These are phyloP conservation scores for Datnioides undecimradiatus DNA, from an alignment of 2,113 vertebrate species.

Conservation along the genomic window DNA sequence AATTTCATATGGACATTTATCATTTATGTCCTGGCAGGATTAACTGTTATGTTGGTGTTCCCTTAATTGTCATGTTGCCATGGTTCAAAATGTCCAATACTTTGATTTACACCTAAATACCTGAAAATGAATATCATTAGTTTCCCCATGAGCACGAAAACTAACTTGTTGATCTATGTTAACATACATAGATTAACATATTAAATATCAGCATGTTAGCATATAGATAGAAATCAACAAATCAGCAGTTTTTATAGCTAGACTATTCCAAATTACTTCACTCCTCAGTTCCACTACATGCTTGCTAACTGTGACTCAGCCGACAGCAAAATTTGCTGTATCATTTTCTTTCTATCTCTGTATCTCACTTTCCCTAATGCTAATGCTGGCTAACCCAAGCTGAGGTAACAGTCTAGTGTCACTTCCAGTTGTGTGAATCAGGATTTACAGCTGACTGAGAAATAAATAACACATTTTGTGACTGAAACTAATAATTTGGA, in stretches of 20 bases:
- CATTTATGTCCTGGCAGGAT: no score
- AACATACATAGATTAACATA: no score
- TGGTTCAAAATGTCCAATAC: no score
- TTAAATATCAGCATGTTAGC: no score
- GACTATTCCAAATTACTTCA: background rate
- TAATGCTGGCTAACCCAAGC: background rate
- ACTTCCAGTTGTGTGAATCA: background rate
- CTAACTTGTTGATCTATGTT: no score
- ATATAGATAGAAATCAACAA: background rate
- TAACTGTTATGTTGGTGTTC: no score
- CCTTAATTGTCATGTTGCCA: no score
- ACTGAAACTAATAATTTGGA: background rate
- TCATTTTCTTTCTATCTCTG: background rate
- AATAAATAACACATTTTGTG: constrained; percentile 1
- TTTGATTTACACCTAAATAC: no score
- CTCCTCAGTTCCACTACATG: background rate
- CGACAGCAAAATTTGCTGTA: background rate
- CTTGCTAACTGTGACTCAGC: background rate
- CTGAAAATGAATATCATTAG: no score
- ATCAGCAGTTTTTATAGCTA: background rate
- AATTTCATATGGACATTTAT: no score
- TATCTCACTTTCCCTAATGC: background rate
- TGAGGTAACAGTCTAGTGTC: background rate
- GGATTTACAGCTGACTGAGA: constrained; percentile 3
- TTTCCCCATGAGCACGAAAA: no score